Base-by-base conservation (phyloP, 2,888 invertebrate genomes). In the Pelosia muscerda region DNA sequence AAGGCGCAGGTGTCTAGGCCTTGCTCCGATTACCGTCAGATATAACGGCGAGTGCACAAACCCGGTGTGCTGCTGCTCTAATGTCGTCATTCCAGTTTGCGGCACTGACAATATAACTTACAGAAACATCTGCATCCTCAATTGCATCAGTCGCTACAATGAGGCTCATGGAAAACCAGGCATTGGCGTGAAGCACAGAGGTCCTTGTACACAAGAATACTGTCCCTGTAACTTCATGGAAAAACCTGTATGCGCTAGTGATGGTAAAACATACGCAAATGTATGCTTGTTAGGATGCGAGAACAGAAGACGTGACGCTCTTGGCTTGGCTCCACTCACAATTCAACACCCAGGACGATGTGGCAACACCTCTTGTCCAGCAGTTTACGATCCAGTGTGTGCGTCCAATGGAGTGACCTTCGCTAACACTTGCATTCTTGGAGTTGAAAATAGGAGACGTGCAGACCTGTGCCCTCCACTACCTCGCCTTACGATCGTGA, bases 41-140 rank as follows among this genome's bases (percentile, higher is more conserved):
- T 49, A 77, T 28, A 15, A n/a, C 0, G 68, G 65, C 2, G 8
- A 11, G 1, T 88, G 89, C 71, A 38, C 60, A 19, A 13, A 66
- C 2, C 60, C 70, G 3, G 2, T 8, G 10, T 84, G 83, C 67
- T 58, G 23, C 5, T 84, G 84, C 57, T 65, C 76, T 8, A 25
- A 69, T 2, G 56, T 71, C 2, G 38, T 71, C 10, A 76, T 76
- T 1, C 86, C 86, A 0, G 86, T 89, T 0, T 90, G 89, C 57
- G 86, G 88, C 3, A 73, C 82, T 4, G 83, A 88, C n/a, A 79
- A 69, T 5, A 78, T 68, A n/a, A 86, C 88, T 0, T 89, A 89
- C 69, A 73, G 64, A 23, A 89, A 88, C 64, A 67, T 79, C 0
- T 90, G 90, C 65, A 9, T 79, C 10, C 66, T 88, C 42, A 72